These are phyloP conservation scores for Ephialtes manifestator DNA, from an alignment of 2,888 invertebrate genomes.

Conservation along the genomic window DNA sequence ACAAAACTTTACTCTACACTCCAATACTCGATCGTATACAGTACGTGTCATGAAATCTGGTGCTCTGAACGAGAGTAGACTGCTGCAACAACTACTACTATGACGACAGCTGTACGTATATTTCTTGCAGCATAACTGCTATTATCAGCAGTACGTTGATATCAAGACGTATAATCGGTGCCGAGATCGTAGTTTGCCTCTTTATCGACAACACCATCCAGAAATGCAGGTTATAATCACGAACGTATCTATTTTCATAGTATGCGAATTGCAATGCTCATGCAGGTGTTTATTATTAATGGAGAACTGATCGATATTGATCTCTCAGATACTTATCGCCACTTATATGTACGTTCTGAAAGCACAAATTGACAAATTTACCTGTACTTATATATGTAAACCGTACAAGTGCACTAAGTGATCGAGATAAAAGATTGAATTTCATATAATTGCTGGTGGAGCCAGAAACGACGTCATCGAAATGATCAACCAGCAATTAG, in stretches of 20 bases:
- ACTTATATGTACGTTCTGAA: slow-evolving; percentile 23
- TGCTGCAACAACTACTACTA: not conserved
- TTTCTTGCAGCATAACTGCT: slow-evolving; percentile 4
- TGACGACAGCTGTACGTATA: not conserved
- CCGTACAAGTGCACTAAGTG: slow-evolving; percentile 37
- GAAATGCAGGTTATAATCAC: slow-evolving; percentile 59
- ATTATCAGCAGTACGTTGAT: slow-evolving; percentile 46
- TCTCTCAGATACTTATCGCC: slow-evolving; percentile 40
- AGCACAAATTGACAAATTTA: slow-evolving; percentile 61
- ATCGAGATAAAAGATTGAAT: slow-evolving; percentile 53
- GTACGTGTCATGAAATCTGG: slow-evolving; percentile 34
- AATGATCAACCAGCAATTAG: slow-evolving; percentile 64
- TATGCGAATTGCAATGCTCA: slow-evolving; percentile 46
- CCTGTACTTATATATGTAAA: slow-evolving; percentile 7
- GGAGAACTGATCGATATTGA: slow-evolving; percentile 51
- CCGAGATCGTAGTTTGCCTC: slow-evolving; percentile 53
- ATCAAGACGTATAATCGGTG: slow-evolving; percentile 63
- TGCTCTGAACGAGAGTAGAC: slow-evolving; percentile 17
- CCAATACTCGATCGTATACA: slow-evolving; percentile 44
- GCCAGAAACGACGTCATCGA: slow-evolving; percentile 61
- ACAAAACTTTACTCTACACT: slow-evolving; percentile 54
- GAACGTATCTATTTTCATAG: slow-evolving; percentile 44
- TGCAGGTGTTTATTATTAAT: slow-evolving; percentile 64
- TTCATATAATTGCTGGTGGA: slow-evolving; percentile 59
- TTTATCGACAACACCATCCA: slow-evolving; percentile 72